Percentiles rank a stretch among this genome's conserved stretches.
These are phyloP conservation scores for Catharus minimus DNA, from an alignment of 2,113 vertebrate genomes.

Conservation along the genomic window DNA sequence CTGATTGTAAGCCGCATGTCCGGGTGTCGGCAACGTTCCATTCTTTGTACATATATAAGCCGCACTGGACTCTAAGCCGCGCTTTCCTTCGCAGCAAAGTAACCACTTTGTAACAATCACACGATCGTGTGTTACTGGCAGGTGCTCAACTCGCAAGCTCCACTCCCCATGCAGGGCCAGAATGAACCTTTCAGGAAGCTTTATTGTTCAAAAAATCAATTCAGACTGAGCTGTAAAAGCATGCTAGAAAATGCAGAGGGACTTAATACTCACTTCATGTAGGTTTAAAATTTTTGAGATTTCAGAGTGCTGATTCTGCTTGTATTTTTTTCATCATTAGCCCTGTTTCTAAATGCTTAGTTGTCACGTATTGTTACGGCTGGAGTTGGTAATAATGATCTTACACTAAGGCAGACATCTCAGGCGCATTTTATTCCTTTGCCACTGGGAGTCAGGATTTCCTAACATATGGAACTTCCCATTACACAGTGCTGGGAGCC, in stretches of 20 bases:
- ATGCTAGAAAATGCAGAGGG: neutral
- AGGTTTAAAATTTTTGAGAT: neutral
- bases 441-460: slow-evolving; percentile 54
- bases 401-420: neutral
- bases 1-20: no score
- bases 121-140: no score
- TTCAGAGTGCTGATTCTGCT: neutral
- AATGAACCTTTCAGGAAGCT: neutral
- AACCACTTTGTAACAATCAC: no score
- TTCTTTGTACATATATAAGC: no score
- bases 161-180: no score
- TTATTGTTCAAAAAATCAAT: neutral
- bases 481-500: neutral
- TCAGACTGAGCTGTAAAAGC: neutral
- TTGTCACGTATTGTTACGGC: fast-evolving
- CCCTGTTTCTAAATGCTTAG: neutral
- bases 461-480: neutral
- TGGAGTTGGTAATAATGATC: neutral
- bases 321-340: neutral
- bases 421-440: neutral
- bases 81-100: no score
- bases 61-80: no score
- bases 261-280: neutral
- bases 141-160: no score
- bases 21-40: no score